A percentile compares a stretch with the other conserved stretches of the same genome.
These are phyloP conservation scores for Trichonephila clavipes DNA, from an alignment of 1,140 invertebrate species.

Conservation along the genomic window DNA sequence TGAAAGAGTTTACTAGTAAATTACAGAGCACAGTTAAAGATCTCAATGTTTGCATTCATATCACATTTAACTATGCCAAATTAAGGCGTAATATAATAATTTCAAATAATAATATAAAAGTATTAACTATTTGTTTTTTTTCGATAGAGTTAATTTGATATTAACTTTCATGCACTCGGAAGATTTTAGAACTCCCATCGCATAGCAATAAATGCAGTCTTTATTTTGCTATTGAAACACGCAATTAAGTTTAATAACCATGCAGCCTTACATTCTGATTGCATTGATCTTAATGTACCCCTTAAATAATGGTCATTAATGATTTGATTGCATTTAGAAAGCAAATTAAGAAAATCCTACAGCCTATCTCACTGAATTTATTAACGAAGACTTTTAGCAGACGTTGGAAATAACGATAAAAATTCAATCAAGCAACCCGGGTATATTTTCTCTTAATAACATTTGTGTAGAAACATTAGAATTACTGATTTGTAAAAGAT, in stretches of 20 bases:
- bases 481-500: neutral
- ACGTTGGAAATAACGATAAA: neutral
- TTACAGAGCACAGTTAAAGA: no score
- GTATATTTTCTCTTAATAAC: neutral
- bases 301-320: neutral
- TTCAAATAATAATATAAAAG: no score
- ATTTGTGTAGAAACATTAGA: neutral
- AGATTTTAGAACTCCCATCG: no score
- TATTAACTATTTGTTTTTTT: no score
- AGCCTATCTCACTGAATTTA: neutral
- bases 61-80: no score
- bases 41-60: no score
- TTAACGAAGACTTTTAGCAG: neutral
- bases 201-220: neutral
- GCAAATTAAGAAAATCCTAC: neutral
- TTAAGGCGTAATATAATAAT: no score
- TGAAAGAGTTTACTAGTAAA: no score
- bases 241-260: neutral
- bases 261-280: neutral
- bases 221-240: neutral
- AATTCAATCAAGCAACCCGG: neutral
- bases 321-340: neutral
- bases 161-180: no score
- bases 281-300: neutral
- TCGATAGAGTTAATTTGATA: no score